A percentile compares a stretch with the other conserved stretches of the same genome.
phyloP scores from a whole-genome alignment of 2,797 vertebrate species.

The Sebastes diaconus region DNA sequence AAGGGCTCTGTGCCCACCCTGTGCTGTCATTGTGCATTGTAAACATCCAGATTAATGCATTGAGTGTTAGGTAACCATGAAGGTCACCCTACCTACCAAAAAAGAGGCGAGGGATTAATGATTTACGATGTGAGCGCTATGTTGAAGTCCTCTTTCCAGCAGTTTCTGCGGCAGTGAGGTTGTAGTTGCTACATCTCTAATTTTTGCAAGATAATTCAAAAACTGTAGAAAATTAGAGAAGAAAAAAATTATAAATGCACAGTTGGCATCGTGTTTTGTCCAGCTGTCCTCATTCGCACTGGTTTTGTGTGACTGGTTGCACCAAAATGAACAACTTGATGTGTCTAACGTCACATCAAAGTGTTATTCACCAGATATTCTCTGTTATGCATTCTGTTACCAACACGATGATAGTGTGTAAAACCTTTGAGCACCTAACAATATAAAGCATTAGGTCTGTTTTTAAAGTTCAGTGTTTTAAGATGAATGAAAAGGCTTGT shows the following conservation, averaged over 20 bases:
- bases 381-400: background rate
- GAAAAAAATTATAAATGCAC: constrained; percentile 1
- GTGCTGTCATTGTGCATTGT: background rate
- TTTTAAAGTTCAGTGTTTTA: background rate
- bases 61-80: constrained; percentile 22
- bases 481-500: background rate
- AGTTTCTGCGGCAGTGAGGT: background rate
- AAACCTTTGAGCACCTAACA: background rate
- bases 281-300: constrained; percentile 26
- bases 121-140: background rate
- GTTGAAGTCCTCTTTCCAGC: background rate
- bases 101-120: constrained; percentile 11
- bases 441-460: background rate
- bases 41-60: constrained; percentile 24
- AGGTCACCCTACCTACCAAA: constrained; percentile 6
- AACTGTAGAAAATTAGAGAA: background rate
- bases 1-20: background rate
- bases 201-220: background rate
- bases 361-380: background rate
- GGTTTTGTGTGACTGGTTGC: background rate
- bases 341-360: background rate
- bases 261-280: constrained; percentile 7
- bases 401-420: background rate
- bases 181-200: background rate
- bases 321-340: background rate